Evolutionary conservation across 2,797 vertebrate genomes (phyloP), one percentile per base, ranked within the genome.

Genomic region (Dromococcyx pavoninus): DNA sequence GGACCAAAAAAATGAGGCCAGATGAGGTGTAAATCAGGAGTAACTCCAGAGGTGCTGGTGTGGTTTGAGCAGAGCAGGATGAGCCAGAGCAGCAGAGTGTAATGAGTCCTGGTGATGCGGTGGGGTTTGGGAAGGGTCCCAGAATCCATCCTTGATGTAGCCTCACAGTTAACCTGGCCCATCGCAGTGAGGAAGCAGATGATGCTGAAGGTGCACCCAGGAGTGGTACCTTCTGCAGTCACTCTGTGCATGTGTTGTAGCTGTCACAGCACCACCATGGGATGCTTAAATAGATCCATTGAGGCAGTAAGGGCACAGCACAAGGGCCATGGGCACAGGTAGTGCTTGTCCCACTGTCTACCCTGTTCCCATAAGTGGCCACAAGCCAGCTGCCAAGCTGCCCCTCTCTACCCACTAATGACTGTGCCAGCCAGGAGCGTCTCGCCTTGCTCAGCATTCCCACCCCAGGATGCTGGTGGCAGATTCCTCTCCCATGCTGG

Each of bases 1-100:
- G 53, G 65, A 80, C 56, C 1, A 58, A 87, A 92, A 72, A 70
- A 88, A 93, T 23, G 23, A 96, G 94, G 91, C 44, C 93, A 89
- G 69, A 19, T 15, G 30, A 89, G 87, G 69, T 74, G 61, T 79
- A 89, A 93, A 93, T 83, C 43, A 91, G 87, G 64, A 92, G 44
- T 71, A 86, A 88, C 32, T 74, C 23, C 91, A 80, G 89, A 88
- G 87, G 61, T 92, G 85, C 78, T 86, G 69, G 13, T 57, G 60
- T 1, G 0, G 39, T 5, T 48, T 54, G 46, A 79, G 77, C 58
- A 88, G 66, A 88, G 48, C 57, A 60, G 35, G 17, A 17, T 19
- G 25, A 85, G 61, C 17, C 1, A 5, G 53, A 13, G 23, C 9
- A 0, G 44, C 32, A 53, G 58, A 60, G 57, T 5, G 14, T 16